phyloP scores from a whole-genome alignment of 2,113 vertebrate species.

The Spheniscus mendiculus region DNA sequence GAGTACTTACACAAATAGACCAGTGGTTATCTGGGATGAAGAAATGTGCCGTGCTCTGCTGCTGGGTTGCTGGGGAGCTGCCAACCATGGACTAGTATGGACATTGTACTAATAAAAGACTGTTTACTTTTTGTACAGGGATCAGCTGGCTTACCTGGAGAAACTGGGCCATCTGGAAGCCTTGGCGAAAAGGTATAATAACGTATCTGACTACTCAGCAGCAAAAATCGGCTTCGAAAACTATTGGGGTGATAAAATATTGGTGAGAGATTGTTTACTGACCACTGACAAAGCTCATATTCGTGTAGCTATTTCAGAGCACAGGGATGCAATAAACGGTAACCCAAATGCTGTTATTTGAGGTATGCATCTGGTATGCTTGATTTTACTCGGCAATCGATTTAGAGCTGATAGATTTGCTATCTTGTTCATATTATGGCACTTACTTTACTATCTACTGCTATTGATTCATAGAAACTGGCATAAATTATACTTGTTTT shows the following conservation, averaged over 20 bases:
- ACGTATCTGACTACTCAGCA: not conserved
- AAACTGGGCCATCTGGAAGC: slow-evolving; percentile 82
- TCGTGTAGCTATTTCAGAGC: not conserved
- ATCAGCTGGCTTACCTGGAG: slow-evolving; percentile 85
- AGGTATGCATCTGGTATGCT: not conserved
- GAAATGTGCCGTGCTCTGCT: not conserved
- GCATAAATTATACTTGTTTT: not conserved
- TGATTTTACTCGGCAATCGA: not conserved
- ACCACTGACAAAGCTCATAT: not conserved
- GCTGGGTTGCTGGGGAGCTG: not conserved
- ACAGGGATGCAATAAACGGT: not conserved
- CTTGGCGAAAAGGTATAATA: slow-evolving; percentile 91
- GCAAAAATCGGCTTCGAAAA: not conserved
- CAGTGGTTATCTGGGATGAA: not conserved
- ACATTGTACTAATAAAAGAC: not conserved
- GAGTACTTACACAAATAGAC: not conserved
- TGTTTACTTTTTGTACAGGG: slow-evolving; percentile 77
- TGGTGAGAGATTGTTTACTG: not conserved
- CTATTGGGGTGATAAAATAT: not conserved
- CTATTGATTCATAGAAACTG: not conserved
- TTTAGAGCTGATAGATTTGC: not conserved
- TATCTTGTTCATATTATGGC: not conserved
- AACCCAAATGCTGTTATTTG: not conserved
- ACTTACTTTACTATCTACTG: not conserved
- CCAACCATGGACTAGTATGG: not conserved